Evolutionary conservation across 2,113 vertebrate species (phyloP).

Genomic region (Spilogale gracilis): DNA sequence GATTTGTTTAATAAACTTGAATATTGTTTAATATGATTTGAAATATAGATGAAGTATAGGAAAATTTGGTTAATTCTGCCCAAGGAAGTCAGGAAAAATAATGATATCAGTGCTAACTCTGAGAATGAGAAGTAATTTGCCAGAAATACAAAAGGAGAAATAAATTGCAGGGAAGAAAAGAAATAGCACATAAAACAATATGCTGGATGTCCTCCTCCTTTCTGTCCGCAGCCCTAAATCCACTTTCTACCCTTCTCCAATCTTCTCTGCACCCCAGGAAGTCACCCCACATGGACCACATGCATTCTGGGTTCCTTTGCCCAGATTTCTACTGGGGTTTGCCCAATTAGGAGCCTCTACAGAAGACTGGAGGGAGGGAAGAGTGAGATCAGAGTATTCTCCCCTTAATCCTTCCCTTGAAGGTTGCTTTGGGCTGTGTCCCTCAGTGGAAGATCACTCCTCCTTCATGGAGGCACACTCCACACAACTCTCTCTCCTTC

Average conservation of each 20-base stretch:
- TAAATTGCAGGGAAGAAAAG: background rate
- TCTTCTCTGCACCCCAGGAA: background rate
- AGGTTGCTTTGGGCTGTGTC: background rate
- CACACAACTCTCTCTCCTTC: background rate
- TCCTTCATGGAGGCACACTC: background rate
- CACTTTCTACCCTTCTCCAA: background rate
- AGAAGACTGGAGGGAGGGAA: background rate
- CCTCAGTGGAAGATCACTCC: background rate
- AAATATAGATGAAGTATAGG: background rate
- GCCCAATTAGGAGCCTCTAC: background rate
- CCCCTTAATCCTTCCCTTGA: background rate
- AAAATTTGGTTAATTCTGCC: background rate
- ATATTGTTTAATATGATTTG: background rate
- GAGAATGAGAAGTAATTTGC: constrained; percentile 1
- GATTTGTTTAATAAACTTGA: background rate
- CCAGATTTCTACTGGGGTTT: background rate
- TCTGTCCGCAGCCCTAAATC: background rate
- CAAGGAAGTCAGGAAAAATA: background rate
- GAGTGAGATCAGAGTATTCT: background rate
- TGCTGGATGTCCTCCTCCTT: background rate
- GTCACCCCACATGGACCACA: background rate
- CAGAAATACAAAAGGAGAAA: background rate
- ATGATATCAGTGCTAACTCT: background rate
- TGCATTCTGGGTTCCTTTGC: background rate
- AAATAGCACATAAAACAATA: background rate